Conservation (phyloP, 2,888 invertebrate species). For the Hetaerina titia region DNA sequence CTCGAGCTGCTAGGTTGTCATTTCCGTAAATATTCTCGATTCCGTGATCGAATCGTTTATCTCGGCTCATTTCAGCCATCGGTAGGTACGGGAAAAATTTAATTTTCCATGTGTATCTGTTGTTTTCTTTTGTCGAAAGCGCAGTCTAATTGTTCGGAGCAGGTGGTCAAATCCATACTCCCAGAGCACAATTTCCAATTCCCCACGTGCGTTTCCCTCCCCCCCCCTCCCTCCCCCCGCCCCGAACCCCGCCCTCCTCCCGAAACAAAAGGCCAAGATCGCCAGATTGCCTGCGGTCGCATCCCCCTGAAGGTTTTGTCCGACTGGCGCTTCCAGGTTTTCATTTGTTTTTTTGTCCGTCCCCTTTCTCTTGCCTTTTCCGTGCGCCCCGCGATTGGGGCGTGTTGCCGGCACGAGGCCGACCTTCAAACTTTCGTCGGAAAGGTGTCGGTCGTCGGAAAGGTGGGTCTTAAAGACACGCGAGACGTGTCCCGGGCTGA, state of each 20-base stretch:
- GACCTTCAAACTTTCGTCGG: not conserved
- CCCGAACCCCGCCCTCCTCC: not conserved
- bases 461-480: not conserved
- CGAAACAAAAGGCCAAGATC: not conserved
- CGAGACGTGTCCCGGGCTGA: conserved; percentile 20
- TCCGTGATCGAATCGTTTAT: conserved; percentile 41
- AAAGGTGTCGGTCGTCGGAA: not conserved
- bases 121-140: not conserved
- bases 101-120: conserved; percentile 8
- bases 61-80: not conserved
- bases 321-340: conserved; percentile 23
- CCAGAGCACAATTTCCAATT: not conserved
- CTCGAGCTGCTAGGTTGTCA: not conserved
- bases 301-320: conserved; percentile 1
- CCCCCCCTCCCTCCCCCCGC: not conserved
- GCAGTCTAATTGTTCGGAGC: conserved; percentile 18
- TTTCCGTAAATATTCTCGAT: not conserved
- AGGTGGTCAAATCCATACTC: not conserved
- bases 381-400: not conserved
- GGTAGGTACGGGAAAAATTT: conserved; percentile 15
- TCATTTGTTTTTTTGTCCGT: conserved; percentile 30
- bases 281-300: conserved; percentile 29
- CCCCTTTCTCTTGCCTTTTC: not conserved
- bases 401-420: conserved; percentile 34
- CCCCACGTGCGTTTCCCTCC: not conserved